phyloP scores from a whole-genome alignment of 2,797 vertebrate genomes.

The Lepilemur ruficaudatus region DNA sequence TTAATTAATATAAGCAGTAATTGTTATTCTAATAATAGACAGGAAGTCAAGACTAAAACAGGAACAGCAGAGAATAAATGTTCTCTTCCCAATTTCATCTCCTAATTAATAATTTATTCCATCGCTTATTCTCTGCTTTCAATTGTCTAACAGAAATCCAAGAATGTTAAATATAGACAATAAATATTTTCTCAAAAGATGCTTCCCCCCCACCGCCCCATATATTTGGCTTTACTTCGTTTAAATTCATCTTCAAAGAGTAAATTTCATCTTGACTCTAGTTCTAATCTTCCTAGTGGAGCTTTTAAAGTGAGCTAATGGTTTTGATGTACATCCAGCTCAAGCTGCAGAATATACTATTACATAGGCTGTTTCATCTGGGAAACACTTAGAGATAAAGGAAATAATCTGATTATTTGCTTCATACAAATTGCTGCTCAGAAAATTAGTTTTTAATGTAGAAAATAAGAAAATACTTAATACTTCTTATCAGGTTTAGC shows the following conservation, averaged over 20 bases:
- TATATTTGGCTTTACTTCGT: constrained; percentile 58
- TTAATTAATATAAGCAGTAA: background rate
- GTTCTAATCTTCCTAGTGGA: constrained; percentile 53
- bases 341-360: background rate
- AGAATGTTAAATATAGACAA: constrained; percentile 13
- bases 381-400: constrained; percentile 55
- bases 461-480: constrained; percentile 56
- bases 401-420: constrained; percentile 61
- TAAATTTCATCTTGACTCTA: constrained; percentile 24
- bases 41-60: background rate
- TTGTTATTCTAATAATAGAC: background rate
- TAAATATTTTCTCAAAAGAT: background rate
- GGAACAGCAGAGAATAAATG: background rate
- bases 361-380: constrained; percentile 24
- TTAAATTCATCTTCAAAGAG: constrained; percentile 66
- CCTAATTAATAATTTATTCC: background rate
- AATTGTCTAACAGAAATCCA: background rate
- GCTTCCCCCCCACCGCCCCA: background rate
- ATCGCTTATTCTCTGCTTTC: background rate
- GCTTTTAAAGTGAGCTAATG: constrained; percentile 52
- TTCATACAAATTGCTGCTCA: constrained; percentile 38
- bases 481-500: constrained; percentile 28
- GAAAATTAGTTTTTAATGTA: constrained; percentile 26
- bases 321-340: constrained; percentile 50
- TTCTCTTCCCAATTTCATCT: background rate